phyloP scores from a whole-genome alignment of 2,113 vertebrate genomes.

The Pituophis catenifer region DNA sequence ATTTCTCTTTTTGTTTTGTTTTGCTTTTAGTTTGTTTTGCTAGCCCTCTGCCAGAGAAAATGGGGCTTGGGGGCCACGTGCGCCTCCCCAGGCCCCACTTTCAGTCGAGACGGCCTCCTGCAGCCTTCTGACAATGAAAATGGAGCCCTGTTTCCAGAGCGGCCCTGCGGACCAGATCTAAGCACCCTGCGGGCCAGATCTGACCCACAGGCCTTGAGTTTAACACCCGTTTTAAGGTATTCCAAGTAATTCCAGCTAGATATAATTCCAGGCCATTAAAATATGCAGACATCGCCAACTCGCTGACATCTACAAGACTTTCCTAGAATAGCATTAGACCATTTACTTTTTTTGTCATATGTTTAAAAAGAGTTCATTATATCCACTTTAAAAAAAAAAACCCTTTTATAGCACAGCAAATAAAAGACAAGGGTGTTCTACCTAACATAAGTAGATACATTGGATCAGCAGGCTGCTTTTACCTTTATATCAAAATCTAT shows the following conservation, averaged over 20 bases:
- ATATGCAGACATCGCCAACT: background rate
- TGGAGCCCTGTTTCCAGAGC: too few species aligned
- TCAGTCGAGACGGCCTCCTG: too few species aligned
- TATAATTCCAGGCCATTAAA: background rate
- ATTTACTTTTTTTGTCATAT: background rate
- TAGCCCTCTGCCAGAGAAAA: too few species aligned
- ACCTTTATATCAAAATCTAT: constrained; percentile 8
- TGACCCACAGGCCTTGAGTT: too few species aligned
- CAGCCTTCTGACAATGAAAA: too few species aligned
- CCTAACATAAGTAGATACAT: background rate
- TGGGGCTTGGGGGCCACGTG: too few species aligned
- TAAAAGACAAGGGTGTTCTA: background rate
- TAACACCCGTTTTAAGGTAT: background rate
- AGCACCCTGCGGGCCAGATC: too few species aligned
- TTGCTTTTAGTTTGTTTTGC: too few species aligned
- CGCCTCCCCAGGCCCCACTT: too few species aligned
- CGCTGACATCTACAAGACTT: background rate
- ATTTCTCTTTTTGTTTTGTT: too few species aligned
- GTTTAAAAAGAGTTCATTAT: background rate
- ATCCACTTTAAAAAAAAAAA: background rate
- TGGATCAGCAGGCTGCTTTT: background rate
- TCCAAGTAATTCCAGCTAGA: background rate
- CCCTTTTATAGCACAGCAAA: background rate
- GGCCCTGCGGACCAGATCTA: too few species aligned
- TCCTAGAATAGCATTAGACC: background rate